Evolutionary conservation across 2,797 vertebrate species (phyloP), one percentile per base, ranked within the genome.

Genomic region (Graptemys geographica): DNA sequence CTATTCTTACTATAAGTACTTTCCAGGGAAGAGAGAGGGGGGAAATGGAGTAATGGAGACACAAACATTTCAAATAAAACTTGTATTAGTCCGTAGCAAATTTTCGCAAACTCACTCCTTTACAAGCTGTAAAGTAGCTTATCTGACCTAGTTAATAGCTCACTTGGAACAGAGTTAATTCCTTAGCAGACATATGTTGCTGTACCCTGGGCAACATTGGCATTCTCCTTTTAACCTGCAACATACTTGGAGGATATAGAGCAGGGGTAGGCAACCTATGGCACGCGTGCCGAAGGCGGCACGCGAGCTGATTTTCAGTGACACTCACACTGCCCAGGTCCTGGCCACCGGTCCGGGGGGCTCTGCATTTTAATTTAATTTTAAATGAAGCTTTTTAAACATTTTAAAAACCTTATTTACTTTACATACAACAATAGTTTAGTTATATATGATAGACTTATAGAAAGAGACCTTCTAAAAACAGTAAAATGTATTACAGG

Each of bases 161-260:
- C 25, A 74, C 37, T 44, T 41, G 72, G 23, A 74, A 27, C n/a
- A 74, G 72, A 27, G 11, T 4, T 44, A 41, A 74, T 6, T 52
- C 5, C 27, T 62, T 27, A 81, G 37, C n/a, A 89, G 44, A 0
- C 8, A 5, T 16, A 8, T 28, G 72, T 89, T 78, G 44, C 51
- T n/a, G 3, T 49, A 62, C 44, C 19, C 4, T 28, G 82, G 37
- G 53, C 53, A 82, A 56, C 18, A 59, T 28, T 18, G 51, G 31
- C 2, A 1, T 41, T 62, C 52, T 15, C 8, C 86, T 93, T 83
- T 44, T 10, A 19, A 62, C 10, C 0, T 52, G 56, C 55, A 87
- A 37, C 10, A 6, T 10, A 41, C 53, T 27, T 59, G n/a, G 55
- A 33, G 0, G 0, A 44, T 47, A 7, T 4, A 2, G 1, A 72